Percentiles rank a stretch among this genome's conserved stretches.
These are phyloP conservation scores for Argyresthia goedartella DNA, from an alignment of 2,888 invertebrate species.

Conservation along the genomic window DNA sequence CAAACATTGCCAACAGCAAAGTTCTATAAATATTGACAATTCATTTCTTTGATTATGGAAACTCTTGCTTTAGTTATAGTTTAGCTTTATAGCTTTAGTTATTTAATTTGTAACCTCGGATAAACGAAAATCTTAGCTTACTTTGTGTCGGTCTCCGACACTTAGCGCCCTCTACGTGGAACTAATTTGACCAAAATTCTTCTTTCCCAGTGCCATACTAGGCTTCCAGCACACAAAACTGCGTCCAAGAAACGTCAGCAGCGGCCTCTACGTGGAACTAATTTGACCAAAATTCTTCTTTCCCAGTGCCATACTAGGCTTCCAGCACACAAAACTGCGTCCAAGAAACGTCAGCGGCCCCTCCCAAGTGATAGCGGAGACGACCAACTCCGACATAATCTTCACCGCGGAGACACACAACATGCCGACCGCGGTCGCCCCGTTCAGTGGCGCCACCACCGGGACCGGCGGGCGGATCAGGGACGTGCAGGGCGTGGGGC, in stretches of 20 bases:
- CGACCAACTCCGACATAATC: constrained; percentile 85
- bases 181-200: background rate
- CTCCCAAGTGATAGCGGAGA: constrained; percentile 70
- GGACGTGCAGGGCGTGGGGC: constrained; percentile 95
- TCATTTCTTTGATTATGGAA: too few relatives aligned
- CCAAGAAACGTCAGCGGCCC: constrained; percentile 74
- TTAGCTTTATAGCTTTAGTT: too few relatives aligned
- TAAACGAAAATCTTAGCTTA: too few relatives aligned
- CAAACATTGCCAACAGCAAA: too few relatives aligned
- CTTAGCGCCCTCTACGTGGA: too few relatives aligned
- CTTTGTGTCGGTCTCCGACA: too few relatives aligned
- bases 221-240: constrained; percentile 82
- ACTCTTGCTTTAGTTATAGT: too few relatives aligned
- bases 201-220: constrained; percentile 83
- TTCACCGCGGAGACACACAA: constrained; percentile 99
- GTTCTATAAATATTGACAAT: too few relatives aligned
- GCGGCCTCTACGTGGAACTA: too few relatives aligned
- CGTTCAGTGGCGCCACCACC: constrained; percentile 98
- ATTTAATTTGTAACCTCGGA: too few relatives aligned
- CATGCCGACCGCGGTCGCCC: constrained; percentile 97
- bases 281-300: background rate
- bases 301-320: constrained; percentile 89
- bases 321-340: constrained; percentile 75
- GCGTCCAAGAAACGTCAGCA: constrained; percentile 70
- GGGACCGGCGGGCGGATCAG: constrained; percentile 96